Evolutionary conservation across 1,140 invertebrate genomes (phyloP), one percentile per base, ranked within the genome.

Genomic region (Fopius arisanus): DNA sequence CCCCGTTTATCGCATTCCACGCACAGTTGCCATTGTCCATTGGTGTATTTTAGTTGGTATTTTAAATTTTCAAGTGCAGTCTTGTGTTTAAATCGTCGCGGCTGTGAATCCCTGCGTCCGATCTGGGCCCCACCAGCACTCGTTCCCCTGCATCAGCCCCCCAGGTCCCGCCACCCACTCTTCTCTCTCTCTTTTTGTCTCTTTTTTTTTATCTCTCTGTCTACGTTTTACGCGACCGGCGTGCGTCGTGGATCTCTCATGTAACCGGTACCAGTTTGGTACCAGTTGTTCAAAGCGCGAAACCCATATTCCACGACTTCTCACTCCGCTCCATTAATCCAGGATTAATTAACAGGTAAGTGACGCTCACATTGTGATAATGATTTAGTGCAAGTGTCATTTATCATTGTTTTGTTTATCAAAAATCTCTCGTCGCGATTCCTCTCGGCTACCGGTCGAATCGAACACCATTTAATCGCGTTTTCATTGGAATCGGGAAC

Each of bases 191-290:
- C 43, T 48, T 48, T n/a, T n/a, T 48, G 9, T n/a, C n/a, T 6
- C 43, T n/a, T 16, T 26, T 3, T n/a, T 26, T 59, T 19, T 59
- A 26, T 59, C 23, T 26, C 21, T 59, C 54, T 26, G 19, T 59
- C 21, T 59, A 59, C 23, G 23, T 59, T 59, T 59, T 59, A 59
- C 54, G 54, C 29, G 62, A 65, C 26, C 28, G 26, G 62, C 29
- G 29, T 65, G 14, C 16, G 62, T 65, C 28, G 62, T 65, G 26
- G 62, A 65, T 65, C n/a, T 29, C 29, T 65, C 28, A 26, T 65
- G 62, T 65, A 73, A 79, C 51, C 73, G 79, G 78, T 79, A 80
- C 79, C 74, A 79, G 73, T 67, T 67, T 62, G 73, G 77, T 79
- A 78, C 75, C 77, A 75, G 77, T 77, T 72, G 73, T 54, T n/a